Percentiles rank a stretch among this genome's conserved stretches.
Evolutionary conservation across 1,140 invertebrate species (phyloP).

Genomic region (Drosophila nebulosa): DNA sequence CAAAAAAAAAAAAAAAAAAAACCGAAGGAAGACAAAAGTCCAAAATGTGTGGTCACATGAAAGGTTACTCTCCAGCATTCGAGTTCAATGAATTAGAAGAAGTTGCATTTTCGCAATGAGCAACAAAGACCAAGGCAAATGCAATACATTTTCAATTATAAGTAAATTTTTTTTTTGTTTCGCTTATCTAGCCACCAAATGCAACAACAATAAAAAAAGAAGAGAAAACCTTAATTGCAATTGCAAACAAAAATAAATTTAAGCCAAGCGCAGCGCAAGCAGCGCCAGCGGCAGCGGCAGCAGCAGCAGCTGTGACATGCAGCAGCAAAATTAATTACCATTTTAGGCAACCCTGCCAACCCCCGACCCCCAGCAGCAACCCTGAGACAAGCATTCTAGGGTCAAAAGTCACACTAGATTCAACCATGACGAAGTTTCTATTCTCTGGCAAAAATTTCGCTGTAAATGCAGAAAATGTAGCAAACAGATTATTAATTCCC

Average conservation of each 20-base stretch:
- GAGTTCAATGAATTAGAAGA: neutral
- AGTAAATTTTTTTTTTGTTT: conserved; percentile 2
- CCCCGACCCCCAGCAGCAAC: neutral
- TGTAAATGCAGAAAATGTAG: too few relatives aligned
- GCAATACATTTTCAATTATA: conserved; percentile 39
- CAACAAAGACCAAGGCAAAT: conserved; percentile 5
- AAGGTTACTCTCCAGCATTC: neutral
- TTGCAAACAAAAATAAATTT: conserved; percentile 32
- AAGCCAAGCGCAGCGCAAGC: neutral
- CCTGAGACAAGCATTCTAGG: neutral
- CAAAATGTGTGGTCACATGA: conserved; percentile 5
- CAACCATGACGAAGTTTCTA: too few relatives aligned
- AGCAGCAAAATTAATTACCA: conserved; percentile 57
- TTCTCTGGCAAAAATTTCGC: too few relatives aligned
- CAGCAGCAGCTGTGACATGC: conserved; percentile 47
- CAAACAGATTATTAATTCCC: too few relatives aligned
- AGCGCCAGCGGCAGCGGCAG: conserved; percentile 18
- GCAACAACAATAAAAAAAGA: neutral
- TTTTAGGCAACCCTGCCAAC: neutral
- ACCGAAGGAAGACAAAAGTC: conserved; percentile 20
- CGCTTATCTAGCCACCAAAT: neutral
- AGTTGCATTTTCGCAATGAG: neutral
- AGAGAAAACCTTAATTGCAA: conserved; percentile 24
- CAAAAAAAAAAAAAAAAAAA: conserved; percentile 36
- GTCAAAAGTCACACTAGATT: conserved; percentile 10